Percentiles rank a stretch among this genome's conserved stretches.
Conservation (phyloP, 2,888 invertebrate genomes). For the Lasioglossum villosulum region DNA sequence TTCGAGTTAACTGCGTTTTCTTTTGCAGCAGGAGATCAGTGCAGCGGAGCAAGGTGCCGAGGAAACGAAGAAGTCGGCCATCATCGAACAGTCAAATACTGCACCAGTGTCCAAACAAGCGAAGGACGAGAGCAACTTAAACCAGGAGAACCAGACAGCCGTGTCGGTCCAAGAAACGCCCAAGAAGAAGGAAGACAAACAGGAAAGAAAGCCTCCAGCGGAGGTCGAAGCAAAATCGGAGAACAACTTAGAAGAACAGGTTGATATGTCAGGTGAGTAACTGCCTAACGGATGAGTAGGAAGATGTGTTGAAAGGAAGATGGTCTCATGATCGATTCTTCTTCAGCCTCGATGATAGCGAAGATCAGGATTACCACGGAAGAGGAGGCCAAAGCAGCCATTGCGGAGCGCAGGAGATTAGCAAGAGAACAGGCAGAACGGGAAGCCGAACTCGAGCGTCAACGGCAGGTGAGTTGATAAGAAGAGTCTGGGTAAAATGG, state of each 20-base stretch:
- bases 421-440: conserved; percentile 96
- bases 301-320: neutral
- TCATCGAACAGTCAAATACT: conserved; percentile 58
- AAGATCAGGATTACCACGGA: conserved; percentile 93
- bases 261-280: conserved; percentile 87
- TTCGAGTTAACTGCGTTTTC: neutral
- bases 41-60: conserved; percentile 50
- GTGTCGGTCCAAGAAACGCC: conserved; percentile 65
- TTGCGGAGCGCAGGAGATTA: conserved; percentile 94
- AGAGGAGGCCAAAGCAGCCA: conserved; percentile 96
- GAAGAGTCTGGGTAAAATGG: neutral
- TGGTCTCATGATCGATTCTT: conserved; percentile 4
- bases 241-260: conserved; percentile 84
- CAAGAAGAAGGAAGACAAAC: conserved; percentile 80
- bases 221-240: conserved; percentile 78
- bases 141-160: conserved; percentile 68
- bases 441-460: conserved; percentile 94
- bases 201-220: conserved; percentile 74
- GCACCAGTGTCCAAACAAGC: conserved; percentile 65
- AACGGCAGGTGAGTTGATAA: conserved; percentile 84
- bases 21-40: conserved; percentile 53
- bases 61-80: conserved; percentile 51
- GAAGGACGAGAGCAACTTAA: conserved; percentile 72
- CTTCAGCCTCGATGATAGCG: conserved; percentile 87
- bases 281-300: neutral